Percentiles rank a stretch among this genome's conserved stretches.
These are phyloP conservation scores for Adelognathus sp. DNA, from an alignment of 2,888 invertebrate genomes.

Conservation along the genomic window DNA sequence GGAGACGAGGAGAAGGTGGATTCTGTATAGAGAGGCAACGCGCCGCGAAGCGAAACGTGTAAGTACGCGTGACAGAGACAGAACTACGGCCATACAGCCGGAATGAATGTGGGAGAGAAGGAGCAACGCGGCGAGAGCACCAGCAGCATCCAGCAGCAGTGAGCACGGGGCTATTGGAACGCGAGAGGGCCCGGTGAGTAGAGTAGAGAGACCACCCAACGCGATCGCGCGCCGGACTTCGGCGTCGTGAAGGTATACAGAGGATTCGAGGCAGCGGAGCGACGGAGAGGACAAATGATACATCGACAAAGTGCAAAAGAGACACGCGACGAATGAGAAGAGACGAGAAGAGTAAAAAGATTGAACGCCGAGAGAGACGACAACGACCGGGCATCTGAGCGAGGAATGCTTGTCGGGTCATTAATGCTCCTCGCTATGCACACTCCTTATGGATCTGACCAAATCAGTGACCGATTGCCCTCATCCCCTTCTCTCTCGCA, in stretches of 20 bases:
- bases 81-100: constrained; percentile 30
- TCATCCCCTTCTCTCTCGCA: constrained; percentile 44
- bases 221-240: constrained; percentile 79
- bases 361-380: constrained; percentile 52
- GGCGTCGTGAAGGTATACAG: constrained; percentile 66
- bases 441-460: constrained; percentile 78
- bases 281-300: constrained; percentile 58
- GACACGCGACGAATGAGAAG: constrained; percentile 50
- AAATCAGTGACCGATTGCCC: constrained; percentile 79
- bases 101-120: background rate
- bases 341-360: constrained; percentile 15
- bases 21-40: constrained; percentile 32
- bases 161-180: constrained; percentile 60
- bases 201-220: constrained; percentile 81
- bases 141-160: constrained; percentile 35
- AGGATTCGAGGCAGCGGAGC: constrained; percentile 58
- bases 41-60: constrained; percentile 48
- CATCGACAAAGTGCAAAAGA: constrained; percentile 34
- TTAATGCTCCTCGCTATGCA: constrained; percentile 79
- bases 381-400: constrained; percentile 67
- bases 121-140: constrained; percentile 11
- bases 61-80: constrained; percentile 56
- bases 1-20: background rate
- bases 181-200: constrained; percentile 57
- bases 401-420: constrained; percentile 79